Conservation (phyloP, 2,888 invertebrate genomes). For the Gibbula magus region DNA sequence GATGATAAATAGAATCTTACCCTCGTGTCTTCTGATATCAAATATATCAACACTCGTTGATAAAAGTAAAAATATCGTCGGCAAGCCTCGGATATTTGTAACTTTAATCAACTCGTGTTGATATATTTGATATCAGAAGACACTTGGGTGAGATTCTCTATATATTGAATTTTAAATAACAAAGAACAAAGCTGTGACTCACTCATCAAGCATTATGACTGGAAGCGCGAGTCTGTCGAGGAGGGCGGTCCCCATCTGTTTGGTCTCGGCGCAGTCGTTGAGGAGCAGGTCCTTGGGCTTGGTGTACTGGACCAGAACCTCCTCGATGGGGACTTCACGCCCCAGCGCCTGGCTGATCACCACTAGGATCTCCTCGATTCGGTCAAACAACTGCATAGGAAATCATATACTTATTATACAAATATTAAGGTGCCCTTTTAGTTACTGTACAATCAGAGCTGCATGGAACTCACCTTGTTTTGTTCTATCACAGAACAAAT, state of each 20-base stretch:
- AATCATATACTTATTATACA: neutral
- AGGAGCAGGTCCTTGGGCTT: constrained; percentile 55
- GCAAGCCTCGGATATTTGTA: too few relatives aligned
- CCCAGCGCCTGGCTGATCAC: constrained; percentile 65
- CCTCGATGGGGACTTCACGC: constrained; percentile 58
- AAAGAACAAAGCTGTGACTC: constrained; percentile 30
- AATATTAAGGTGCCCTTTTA: neutral
- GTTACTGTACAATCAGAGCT: too few relatives aligned
- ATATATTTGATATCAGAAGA: too few relatives aligned
- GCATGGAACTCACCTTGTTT: too few relatives aligned
- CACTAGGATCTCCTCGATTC: constrained; percentile 64
- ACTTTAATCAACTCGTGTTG: too few relatives aligned
- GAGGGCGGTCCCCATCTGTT: constrained; percentile 66
- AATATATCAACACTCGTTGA: too few relatives aligned
- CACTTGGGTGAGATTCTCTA: too few relatives aligned
- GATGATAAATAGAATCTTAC: too few relatives aligned
- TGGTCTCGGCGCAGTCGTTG: constrained; percentile 61
- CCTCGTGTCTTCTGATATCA: too few relatives aligned
- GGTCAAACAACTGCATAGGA: constrained; percentile 60
- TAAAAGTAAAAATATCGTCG: too few relatives aligned
- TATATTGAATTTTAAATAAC: too few relatives aligned
- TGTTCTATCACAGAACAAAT: too few relatives aligned
- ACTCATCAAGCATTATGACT: constrained; percentile 67
- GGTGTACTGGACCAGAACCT: constrained; percentile 56
- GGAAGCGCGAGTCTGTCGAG: constrained; percentile 67